Conservation (phyloP, 2,113 vertebrate genomes). For the Oryzias woworae region DNA sequence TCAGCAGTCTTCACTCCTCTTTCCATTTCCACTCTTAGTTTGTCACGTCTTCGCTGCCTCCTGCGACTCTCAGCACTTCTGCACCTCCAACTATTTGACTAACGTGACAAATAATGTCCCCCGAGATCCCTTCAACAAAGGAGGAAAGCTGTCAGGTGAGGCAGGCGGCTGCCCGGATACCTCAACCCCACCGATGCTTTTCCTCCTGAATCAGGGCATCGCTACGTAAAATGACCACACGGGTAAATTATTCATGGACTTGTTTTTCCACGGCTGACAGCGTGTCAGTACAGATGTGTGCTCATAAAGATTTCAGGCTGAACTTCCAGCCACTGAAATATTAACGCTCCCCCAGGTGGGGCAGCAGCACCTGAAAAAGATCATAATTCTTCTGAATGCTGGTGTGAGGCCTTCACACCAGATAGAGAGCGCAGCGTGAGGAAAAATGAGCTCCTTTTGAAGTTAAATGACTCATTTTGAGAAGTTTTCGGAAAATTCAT, state of each 20-base stretch:
- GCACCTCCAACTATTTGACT: conserved; percentile 15
- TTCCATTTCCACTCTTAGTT: not conserved
- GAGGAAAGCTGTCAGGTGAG: conserved; percentile 10
- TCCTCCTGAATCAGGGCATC: conserved; percentile 17
- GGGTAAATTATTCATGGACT: conserved; percentile 52
- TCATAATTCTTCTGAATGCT: no score
- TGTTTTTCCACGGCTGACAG: not conserved
- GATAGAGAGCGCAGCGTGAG: no score
- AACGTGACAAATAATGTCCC: conserved; percentile 13
- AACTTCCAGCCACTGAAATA: not conserved
- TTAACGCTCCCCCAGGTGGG: not conserved
- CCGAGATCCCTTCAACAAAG: not conserved
- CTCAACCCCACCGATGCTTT: not conserved
- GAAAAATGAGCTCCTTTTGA: no score
- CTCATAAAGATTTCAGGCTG: conserved; percentile 3
- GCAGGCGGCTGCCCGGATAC: conserved; percentile 1
- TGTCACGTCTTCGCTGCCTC: not conserved
- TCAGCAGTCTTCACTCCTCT: not conserved
- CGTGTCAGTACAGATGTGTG: not conserved
- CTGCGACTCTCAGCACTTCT: not conserved
- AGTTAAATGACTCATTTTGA: no score
- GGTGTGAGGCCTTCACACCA: no score
- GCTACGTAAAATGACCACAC: conserved; percentile 27
- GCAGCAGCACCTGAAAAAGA: no score
- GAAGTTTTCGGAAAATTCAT: no score